These are phyloP conservation scores for Orussus abietinus DNA, from an alignment of 1,140 invertebrate species.

Conservation along the genomic window DNA sequence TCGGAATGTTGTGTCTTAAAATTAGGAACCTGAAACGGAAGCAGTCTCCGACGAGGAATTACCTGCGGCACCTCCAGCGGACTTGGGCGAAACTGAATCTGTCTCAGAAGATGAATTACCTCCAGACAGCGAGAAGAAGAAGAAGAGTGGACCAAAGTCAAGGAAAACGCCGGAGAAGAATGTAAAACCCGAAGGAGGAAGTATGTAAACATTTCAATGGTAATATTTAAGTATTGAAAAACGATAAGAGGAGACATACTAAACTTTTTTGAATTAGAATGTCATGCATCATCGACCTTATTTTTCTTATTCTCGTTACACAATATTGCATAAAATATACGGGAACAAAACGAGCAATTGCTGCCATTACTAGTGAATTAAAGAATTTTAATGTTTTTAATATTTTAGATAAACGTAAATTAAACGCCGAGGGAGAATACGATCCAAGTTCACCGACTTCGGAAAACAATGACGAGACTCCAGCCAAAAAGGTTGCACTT, in stretches of 20 bases:
- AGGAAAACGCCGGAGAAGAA: constrained; percentile 38
- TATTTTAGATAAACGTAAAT: constrained; percentile 54
- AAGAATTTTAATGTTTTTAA: no score
- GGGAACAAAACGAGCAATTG: no score
- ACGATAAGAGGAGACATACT: not conserved
- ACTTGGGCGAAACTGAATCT: constrained; percentile 77
- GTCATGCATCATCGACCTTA: no score
- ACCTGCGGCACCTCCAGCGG: constrained; percentile 68
- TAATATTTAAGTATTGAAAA: not conserved
- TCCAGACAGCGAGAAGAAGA: constrained; percentile 53
- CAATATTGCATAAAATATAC: no score
- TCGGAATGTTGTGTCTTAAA: not conserved
- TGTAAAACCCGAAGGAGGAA: constrained; percentile 35
- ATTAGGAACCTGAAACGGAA: constrained; percentile 59
- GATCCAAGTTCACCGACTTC: constrained; percentile 76
- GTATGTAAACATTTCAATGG: constrained; percentile 22
- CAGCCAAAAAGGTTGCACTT: constrained; percentile 60
- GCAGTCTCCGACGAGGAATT: constrained; percentile 73
- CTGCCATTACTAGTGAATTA: no score
- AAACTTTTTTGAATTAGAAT: no score
- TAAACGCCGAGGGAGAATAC: constrained; percentile 61
- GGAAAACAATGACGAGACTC: constrained; percentile 63
- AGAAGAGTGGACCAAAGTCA: constrained; percentile 33
- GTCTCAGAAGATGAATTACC: constrained; percentile 80
- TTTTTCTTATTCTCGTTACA: no score